A percentile compares a stretch with the other conserved stretches of the same genome.
Conservation (phyloP, 1,140 invertebrate genomes). For the Drosophila persimilis region DNA sequence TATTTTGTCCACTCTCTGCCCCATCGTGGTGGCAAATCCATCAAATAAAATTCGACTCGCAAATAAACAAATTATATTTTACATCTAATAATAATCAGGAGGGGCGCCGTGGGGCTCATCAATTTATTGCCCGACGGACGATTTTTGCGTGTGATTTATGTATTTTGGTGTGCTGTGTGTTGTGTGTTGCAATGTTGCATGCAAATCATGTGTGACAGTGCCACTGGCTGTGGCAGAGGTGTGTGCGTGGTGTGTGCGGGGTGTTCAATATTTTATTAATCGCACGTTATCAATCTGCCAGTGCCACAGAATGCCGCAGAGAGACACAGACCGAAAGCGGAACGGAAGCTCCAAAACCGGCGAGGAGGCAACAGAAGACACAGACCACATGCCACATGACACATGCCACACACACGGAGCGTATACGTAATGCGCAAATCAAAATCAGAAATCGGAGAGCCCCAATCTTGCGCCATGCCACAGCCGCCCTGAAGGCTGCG, state of each 20-base stretch:
- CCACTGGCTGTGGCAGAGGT: conserved; percentile 3
- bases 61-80: conserved; percentile 73
- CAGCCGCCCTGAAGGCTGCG: conserved; percentile 34
- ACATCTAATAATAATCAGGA: conserved; percentile 57
- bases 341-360: conserved; percentile 14
- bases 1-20: not conserved
- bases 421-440: conserved; percentile 79
- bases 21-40: conserved; percentile 21
- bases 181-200: conserved; percentile 51
- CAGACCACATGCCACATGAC: conserved; percentile 38
- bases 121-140: conserved; percentile 62
- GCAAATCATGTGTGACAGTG: conserved; percentile 23
- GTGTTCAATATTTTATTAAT: conserved; percentile 78
- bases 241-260: conserved; percentile 26
- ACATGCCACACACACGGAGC: conserved; percentile 37
- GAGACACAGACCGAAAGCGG: conserved; percentile 26
- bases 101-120: conserved; percentile 44
- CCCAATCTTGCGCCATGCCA: conserved; percentile 21
- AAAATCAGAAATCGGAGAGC: conserved; percentile 71
- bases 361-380: conserved; percentile 1
- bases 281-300: conserved; percentile 78
- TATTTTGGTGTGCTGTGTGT: conserved; percentile 26
- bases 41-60: conserved; percentile 15
- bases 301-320: conserved; percentile 33
- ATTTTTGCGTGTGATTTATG: conserved; percentile 61